Percentiles rank a stretch among this genome's conserved stretches.
These are phyloP conservation scores for Carcinoscorpius rotundicauda DNA, from an alignment of 1,140 invertebrate species.

Conservation along the genomic window DNA sequence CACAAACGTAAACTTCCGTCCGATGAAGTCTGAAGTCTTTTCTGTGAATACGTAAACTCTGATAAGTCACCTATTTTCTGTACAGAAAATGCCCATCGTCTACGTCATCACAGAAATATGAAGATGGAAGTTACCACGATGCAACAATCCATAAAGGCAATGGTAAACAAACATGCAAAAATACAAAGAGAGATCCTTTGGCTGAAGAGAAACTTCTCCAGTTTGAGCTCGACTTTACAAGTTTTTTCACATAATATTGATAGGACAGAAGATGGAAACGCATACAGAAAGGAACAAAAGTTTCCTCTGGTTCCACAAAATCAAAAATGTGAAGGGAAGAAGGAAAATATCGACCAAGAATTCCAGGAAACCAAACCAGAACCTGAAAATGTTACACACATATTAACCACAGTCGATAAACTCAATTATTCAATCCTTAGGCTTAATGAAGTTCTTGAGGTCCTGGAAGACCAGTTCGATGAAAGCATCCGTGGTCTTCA, in stretches of 20 bases:
- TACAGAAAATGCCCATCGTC: no score
- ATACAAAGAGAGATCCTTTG: neutral
- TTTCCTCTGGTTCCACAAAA: neutral
- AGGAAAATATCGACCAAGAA: neutral
- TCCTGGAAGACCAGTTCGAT: conserved; percentile 57
- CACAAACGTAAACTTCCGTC: no score
- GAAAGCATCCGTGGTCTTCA: conserved; percentile 53
- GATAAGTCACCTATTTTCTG: no score
- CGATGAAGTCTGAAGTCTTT: no score
- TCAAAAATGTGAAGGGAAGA: neutral
- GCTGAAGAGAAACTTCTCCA: neutral
- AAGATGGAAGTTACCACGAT: neutral
- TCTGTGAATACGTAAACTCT: no score
- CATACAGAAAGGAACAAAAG: neutral
- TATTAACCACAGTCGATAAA: conserved; percentile 49
- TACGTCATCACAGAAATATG: no score
- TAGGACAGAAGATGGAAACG: neutral
- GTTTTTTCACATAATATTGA: neutral
- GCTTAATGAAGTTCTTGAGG: conserved; percentile 58
- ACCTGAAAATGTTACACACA: conserved; percentile 41
- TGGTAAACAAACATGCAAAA: neutral
- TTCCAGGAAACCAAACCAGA: neutral
- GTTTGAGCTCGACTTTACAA: neutral
- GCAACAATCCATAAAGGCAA: neutral
- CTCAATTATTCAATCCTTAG: conserved; percentile 60